Conservation (phyloP, 2,888 invertebrate species). For the Epiblema foenella region DNA sequence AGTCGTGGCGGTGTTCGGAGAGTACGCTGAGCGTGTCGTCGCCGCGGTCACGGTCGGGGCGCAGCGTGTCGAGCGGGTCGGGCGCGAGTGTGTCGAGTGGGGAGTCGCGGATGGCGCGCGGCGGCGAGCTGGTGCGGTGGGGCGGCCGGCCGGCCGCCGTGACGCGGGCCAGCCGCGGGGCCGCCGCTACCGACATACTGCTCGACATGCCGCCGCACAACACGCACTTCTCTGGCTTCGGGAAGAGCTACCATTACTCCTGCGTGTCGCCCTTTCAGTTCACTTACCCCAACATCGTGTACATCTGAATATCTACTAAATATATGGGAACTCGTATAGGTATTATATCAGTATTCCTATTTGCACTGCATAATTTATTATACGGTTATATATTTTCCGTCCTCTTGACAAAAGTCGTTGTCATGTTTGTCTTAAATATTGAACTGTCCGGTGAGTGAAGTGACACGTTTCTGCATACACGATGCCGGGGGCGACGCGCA, state of each 20-base stretch:
- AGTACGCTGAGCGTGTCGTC: slow-evolving; percentile 70
- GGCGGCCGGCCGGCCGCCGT: slow-evolving; percentile 80
- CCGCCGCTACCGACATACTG: slow-evolving; percentile 77
- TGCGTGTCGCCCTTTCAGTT: slow-evolving; percentile 83
- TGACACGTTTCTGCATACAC: slow-evolving; percentile 48
- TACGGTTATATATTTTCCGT: slow-evolving; percentile 27
- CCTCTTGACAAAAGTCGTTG: slow-evolving; percentile 22
- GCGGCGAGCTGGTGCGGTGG: slow-evolving; percentile 58
- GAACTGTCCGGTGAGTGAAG: slow-evolving; percentile 21
- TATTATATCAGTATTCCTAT: slow-evolving; percentile 29
- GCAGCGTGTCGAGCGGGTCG: slow-evolving; percentile 60
- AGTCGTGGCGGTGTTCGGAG: slow-evolving; percentile 80
- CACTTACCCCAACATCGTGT: slow-evolving; percentile 79
- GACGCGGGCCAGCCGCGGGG: slow-evolving; percentile 82
- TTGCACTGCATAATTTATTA: slow-evolving; percentile 20
- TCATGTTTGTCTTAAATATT: slow-evolving; percentile 34
- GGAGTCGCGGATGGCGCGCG: slow-evolving; percentile 52
- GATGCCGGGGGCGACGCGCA: slow-evolving; percentile 56
- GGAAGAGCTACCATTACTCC: slow-evolving; percentile 83
- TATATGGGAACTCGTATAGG: background rate
- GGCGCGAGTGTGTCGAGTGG: slow-evolving; percentile 59
- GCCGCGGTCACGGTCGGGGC: slow-evolving; percentile 59
- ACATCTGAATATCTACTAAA: slow-evolving; percentile 63
- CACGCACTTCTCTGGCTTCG: slow-evolving; percentile 81
- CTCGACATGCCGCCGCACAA: slow-evolving; percentile 79